phyloP scores from a whole-genome alignment of 2,888 invertebrate species.

The Electrophaes corylata region DNA sequence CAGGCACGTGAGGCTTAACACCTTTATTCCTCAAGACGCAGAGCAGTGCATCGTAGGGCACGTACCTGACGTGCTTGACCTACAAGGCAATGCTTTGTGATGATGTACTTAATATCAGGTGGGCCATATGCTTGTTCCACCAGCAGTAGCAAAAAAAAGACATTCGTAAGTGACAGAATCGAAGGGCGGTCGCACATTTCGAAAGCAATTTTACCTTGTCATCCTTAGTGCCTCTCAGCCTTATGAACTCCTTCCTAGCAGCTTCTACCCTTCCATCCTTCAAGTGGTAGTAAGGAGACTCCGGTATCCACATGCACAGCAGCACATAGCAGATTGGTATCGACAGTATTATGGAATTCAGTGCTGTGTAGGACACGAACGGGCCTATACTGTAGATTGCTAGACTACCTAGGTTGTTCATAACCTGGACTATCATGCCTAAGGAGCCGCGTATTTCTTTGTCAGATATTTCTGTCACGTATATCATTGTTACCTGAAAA shows the following conservation, averaged over 20 bases:
- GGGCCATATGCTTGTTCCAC: too few relatives aligned
- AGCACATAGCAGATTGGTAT: conserved; percentile 77
- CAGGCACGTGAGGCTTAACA: too few relatives aligned
- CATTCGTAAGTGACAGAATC: too few relatives aligned
- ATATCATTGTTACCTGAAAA: conserved; percentile 79
- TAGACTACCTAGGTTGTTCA: conserved; percentile 76
- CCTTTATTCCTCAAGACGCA: too few relatives aligned
- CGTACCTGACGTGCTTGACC: too few relatives aligned
- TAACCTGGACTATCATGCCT: conserved; percentile 78
- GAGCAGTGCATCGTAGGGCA: too few relatives aligned
- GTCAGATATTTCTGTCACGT: conserved; percentile 80
- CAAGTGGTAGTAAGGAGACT: conserved; percentile 85
- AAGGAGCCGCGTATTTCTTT: conserved; percentile 77
- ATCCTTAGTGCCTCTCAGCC: conserved; percentile 72
- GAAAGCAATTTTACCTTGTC: conserved; percentile 64
- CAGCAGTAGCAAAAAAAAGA: too few relatives aligned
- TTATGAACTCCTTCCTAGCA: conserved; percentile 72
- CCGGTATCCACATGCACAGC: conserved; percentile 84
- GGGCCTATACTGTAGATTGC: conserved; percentile 76
- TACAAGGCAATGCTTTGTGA: too few relatives aligned
- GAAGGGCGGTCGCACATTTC: too few relatives aligned
- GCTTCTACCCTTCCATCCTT: conserved; percentile 76
- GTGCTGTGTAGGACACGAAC: conserved; percentile 71
- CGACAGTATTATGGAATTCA: conserved; percentile 72
- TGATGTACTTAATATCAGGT: too few relatives aligned